Evolutionary conservation across 2,113 vertebrate species (phyloP).

Genomic region (Ctenomys sociabilis): DNA sequence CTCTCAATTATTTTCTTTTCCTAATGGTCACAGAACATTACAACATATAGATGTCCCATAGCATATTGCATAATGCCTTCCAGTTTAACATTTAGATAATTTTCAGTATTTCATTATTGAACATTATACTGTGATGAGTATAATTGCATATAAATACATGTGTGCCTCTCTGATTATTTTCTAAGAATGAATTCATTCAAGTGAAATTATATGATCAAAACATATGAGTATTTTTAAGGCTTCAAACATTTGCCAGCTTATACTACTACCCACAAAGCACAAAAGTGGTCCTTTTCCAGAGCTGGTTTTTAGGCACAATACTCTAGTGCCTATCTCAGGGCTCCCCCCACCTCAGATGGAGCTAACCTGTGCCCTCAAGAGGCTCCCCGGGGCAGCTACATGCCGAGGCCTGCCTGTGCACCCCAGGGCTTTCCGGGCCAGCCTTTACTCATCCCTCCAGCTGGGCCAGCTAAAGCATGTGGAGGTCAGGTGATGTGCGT

Average conservation of each 20-base stretch:
- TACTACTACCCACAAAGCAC: neutral
- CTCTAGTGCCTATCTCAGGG: neutral
- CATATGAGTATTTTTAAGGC: neutral
- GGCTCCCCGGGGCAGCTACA: neutral
- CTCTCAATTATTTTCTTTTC: neutral
- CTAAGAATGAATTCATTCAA: neutral
- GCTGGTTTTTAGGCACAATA: neutral
- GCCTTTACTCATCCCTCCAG: conserved; percentile 6
- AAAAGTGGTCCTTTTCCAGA: neutral
- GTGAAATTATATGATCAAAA: neutral
- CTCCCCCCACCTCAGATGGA: neutral
- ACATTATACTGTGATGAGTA: neutral
- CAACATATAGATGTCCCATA: neutral
- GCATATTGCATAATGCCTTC: neutral
- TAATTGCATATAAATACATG: neutral
- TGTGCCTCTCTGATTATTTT: neutral
- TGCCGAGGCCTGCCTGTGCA: neutral
- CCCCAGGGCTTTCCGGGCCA: neutral
- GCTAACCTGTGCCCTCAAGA: neutral
- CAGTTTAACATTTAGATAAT: neutral
- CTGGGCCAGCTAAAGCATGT: conserved; percentile 42
- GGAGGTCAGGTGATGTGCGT: conserved; percentile 66
- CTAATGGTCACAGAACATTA: neutral
- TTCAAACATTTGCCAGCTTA: neutral
- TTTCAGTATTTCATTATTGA: neutral